phyloP scores from a whole-genome alignment of 92 coral and sea anemone species.

The Phenganax subtilis region DNA sequence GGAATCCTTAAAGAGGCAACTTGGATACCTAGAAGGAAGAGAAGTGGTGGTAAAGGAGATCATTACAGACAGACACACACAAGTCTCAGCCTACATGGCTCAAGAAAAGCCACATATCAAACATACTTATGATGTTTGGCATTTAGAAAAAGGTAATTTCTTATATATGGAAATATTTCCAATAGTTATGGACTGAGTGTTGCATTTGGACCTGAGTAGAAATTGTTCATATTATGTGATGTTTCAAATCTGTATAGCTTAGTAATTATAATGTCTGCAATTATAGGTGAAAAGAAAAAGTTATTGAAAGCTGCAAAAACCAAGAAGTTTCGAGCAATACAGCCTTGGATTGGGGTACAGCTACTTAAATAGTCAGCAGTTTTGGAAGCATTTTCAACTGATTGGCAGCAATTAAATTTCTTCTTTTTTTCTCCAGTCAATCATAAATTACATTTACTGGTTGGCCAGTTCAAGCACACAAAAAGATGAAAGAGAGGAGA shows the following conservation, averaged over 20 bases:
- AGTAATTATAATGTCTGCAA: too few relatives aligned
- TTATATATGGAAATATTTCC: neutral
- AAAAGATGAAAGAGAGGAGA: constrained; percentile 24
- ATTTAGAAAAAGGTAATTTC: constrained; percentile 31
- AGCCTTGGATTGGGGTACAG: constrained; percentile 42
- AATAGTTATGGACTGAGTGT: too few relatives aligned
- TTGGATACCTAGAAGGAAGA: constrained; percentile 3
- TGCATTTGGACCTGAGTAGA: too few relatives aligned
- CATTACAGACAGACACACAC: constrained; percentile 39
- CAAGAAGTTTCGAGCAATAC: constrained; percentile 27
- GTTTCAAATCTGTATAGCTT: neutral
- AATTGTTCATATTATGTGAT: neutral
- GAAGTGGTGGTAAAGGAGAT: constrained; percentile 8
- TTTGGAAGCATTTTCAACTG: neutral
- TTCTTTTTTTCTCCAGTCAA: constrained; percentile 1
- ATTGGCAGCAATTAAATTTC: neutral
- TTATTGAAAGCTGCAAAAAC: constrained; percentile 25
- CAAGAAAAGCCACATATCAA: neutral
- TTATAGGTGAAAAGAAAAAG: constrained; percentile 41
- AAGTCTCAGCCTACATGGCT: constrained; percentile 22
- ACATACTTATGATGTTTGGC: constrained; percentile 45
- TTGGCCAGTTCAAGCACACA: constrained; percentile 34
- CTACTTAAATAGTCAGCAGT: neutral
- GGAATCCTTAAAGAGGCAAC: constrained; percentile 42
- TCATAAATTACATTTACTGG: constrained; percentile 43